Base-by-base conservation (phyloP, 2,113 vertebrate genomes). In the Ammodytes dubius region DNA sequence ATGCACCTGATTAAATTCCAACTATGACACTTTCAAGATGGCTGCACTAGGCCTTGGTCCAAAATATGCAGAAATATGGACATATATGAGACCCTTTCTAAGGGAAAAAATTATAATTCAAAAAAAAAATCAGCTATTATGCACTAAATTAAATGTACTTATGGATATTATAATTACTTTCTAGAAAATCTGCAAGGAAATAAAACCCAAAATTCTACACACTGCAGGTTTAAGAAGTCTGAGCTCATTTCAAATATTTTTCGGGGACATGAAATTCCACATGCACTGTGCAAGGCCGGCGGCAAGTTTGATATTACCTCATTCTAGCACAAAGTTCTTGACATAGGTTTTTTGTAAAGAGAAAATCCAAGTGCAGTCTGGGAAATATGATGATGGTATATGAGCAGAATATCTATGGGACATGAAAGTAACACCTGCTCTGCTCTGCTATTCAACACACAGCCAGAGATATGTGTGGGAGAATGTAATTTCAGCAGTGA, bases 401-500 rank as follows among this genome's bases (percentile, higher is more conserved):
- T 42, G 17, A 61, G 73, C 49, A n/a, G 66, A 73, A 50, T 67
- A 49, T 71, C 67, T 66, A 11, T 42, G 72, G 72, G 71, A 82
- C 43, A 9, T 67, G 56, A 82, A 59, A 37, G 47, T 15, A 57
- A 14, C 27, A 27, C 15, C 35, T 17, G 50, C 58, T 39, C 11
- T 63, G 15, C 54, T 71, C 83, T 82, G 65, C 27, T 27, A 27
- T 27, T 27, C 27, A 27, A 27, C 79, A 57, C 7, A 69, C 69
- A 75, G 68, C 61, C 59, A 0, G 12, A 50, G 66, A 60, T 6
- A 53, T 12, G 81, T 12, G 81, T 2, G 8, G 52, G 14, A 49
- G 60, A 83, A 82, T 81, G 90, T 73, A 83, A 87, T 92, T 89
- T 89, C 67, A 74, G 83, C 74, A 0, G 59, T 46, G 75, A 71